These are phyloP conservation scores for Brachypalpus laphriformis DNA, from an alignment of 2,888 invertebrate species.

Conservation along the genomic window DNA sequence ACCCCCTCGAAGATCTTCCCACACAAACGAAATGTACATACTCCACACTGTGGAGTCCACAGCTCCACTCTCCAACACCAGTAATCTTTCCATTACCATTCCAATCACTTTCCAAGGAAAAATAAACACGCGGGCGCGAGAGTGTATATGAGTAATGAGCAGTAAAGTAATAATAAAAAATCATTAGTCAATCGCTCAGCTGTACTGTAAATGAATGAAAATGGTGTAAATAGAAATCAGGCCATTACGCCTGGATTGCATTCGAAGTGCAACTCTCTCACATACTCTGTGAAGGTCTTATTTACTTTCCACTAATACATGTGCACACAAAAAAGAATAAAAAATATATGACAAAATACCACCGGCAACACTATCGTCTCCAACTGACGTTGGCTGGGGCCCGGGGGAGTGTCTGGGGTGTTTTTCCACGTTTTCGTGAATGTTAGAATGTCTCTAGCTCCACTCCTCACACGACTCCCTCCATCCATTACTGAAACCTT, in stretches of 20 bases:
- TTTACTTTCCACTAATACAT: slow-evolving; percentile 25
- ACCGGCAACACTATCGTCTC: neutral
- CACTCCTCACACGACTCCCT: neutral
- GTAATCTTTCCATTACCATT: slow-evolving; percentile 5
- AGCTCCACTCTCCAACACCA: neutral
- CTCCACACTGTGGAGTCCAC: neutral
- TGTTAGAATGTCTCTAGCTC: slow-evolving; percentile 18
- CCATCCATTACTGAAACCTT: slow-evolving; percentile 10
- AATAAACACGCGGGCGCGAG: neutral
- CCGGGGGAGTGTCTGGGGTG: neutral
- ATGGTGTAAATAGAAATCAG: slow-evolving; percentile 61
- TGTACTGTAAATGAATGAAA: slow-evolving; percentile 23
- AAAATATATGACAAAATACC: slow-evolving; percentile 4
- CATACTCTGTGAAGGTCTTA: slow-evolving; percentile 23
- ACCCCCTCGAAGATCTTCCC: neutral
- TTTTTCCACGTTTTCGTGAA: slow-evolving; percentile 2
- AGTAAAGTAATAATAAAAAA: slow-evolving; percentile 12
- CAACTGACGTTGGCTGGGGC: neutral
- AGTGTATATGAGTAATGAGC: neutral
- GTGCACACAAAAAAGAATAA: neutral
- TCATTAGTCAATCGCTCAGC: slow-evolving; percentile 27
- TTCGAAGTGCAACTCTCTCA: slow-evolving; percentile 30
- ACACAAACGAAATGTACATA: neutral
- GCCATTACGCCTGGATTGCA: slow-evolving; percentile 41
- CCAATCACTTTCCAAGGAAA: slow-evolving; percentile 38